phyloP scores from a whole-genome alignment of 1,140 invertebrate genomes.

The Drosophila lacteicornis region DNA sequence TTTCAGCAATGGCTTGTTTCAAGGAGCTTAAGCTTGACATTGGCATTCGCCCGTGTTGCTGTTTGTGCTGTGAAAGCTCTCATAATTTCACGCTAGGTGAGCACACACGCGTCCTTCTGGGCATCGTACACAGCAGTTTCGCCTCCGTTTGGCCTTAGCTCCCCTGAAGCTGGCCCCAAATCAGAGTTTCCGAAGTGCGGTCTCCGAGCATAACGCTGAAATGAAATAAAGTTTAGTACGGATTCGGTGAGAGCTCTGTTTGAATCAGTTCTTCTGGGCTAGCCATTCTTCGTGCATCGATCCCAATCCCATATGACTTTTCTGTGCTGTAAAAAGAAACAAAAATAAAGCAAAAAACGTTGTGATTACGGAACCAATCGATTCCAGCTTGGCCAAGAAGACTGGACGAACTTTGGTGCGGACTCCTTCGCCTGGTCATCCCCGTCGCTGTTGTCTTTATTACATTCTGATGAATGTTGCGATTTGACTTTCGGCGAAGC shows the following conservation, averaged over 20 bases:
- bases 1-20: conserved; percentile 68
- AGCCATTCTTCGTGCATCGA: conserved; percentile 3
- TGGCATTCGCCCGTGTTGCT: conserved; percentile 48
- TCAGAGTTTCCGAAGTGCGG: conserved; percentile 48
- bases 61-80: conserved; percentile 57
- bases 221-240: conserved; percentile 77
- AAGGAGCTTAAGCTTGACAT: conserved; percentile 82
- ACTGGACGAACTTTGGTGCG: conserved; percentile 3
- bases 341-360: conserved; percentile 15
- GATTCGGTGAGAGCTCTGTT: conserved; percentile 20
- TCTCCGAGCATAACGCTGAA: conserved; percentile 51
- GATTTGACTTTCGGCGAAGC: conserved; percentile 33
- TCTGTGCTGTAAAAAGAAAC: not conserved
- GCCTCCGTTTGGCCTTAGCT: not conserved
- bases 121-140: too few relatives aligned
- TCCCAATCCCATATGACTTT: conserved; percentile 3
- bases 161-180: conserved; percentile 28
- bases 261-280: not conserved
- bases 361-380: conserved; percentile 6
- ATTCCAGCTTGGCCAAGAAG: conserved; percentile 13
- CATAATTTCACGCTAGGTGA: conserved; percentile 76
- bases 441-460: conserved; percentile 40
- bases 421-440: not conserved
- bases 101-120: conserved; percentile 55
- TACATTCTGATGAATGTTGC: conserved; percentile 50